Percentiles rank a stretch among this genome's conserved stretches.
These are phyloP conservation scores for Cairina moschata DNA, from an alignment of 2,113 vertebrate genomes.

Conservation along the genomic window DNA sequence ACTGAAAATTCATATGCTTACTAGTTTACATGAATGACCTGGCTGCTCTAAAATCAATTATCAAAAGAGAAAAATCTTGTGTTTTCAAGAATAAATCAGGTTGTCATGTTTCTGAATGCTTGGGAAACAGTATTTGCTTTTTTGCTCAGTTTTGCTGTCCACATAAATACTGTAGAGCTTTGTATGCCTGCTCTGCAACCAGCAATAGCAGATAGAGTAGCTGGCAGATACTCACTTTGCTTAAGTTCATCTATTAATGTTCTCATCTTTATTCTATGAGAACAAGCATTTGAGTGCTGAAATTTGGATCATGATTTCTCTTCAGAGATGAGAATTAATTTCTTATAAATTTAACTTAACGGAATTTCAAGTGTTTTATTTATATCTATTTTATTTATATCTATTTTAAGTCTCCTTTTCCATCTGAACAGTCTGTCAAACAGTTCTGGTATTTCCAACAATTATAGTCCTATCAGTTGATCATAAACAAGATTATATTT, in stretches of 20 bases:
- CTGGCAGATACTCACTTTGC: not conserved
- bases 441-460: not conserved
- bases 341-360: not conserved
- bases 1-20: not conserved
- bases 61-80: not conserved
- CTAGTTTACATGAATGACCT: not conserved
- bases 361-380: slow-evolving; percentile 18
- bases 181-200: not conserved
- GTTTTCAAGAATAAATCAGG: not conserved
- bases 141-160: not conserved
- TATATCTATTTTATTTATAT: too few relatives aligned
- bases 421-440: not conserved
- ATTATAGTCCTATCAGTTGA: not conserved
- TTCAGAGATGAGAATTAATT: not conserved
- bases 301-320: not conserved
- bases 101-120: not conserved
- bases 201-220: not conserved
- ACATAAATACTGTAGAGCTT: not conserved
- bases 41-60: not conserved
- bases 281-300: not conserved
- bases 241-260: not conserved
- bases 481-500: slow-evolving; percentile 8
- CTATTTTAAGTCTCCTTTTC: not conserved
- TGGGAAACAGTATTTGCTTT: not conserved
- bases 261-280: not conserved